Conservation (phyloP, 2,797 vertebrate genomes). For the Danionella dracula region DNA sequence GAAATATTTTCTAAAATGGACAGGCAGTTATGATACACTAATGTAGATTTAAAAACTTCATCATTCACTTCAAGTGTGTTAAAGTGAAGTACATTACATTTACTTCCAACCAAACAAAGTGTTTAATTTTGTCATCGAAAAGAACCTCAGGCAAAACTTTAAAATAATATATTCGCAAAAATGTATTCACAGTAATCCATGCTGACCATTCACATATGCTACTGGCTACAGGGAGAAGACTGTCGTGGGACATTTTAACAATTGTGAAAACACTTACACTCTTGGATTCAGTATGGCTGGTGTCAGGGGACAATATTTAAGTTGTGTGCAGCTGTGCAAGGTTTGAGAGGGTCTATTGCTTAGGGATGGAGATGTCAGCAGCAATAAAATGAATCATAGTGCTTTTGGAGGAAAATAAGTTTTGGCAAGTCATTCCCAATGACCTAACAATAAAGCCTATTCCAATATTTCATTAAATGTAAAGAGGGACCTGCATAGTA, state of each 20-base stretch:
- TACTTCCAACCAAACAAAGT: too few species aligned
- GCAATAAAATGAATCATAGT: conserved; percentile 33
- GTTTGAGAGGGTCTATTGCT: conserved; percentile 16
- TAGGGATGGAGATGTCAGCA: conserved; percentile 29
- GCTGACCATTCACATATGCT: conserved; percentile 1
- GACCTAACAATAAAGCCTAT: background rate
- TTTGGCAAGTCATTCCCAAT: conserved; percentile 11
- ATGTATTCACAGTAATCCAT: background rate
- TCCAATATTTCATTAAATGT: conserved; percentile 6
- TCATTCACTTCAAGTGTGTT: too few species aligned
- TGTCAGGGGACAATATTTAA: conserved; percentile 3
- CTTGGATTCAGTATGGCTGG: background rate
- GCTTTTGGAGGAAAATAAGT: conserved; percentile 17
- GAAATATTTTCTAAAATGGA: too few species aligned
- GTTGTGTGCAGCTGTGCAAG: conserved; percentile 16
- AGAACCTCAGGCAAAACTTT: background rate
- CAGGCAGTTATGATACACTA: too few species aligned
- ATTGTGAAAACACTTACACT: background rate
- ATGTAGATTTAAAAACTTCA: too few species aligned
- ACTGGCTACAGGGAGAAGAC: background rate
- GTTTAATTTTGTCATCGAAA: too few species aligned
- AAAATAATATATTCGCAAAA: background rate
- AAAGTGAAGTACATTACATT: too few species aligned
- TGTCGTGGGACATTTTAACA: conserved; percentile 11
- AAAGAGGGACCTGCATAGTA: too few species aligned